phyloP scores from a whole-genome alignment of 2,797 vertebrate species.

The Octomys mimax region DNA sequence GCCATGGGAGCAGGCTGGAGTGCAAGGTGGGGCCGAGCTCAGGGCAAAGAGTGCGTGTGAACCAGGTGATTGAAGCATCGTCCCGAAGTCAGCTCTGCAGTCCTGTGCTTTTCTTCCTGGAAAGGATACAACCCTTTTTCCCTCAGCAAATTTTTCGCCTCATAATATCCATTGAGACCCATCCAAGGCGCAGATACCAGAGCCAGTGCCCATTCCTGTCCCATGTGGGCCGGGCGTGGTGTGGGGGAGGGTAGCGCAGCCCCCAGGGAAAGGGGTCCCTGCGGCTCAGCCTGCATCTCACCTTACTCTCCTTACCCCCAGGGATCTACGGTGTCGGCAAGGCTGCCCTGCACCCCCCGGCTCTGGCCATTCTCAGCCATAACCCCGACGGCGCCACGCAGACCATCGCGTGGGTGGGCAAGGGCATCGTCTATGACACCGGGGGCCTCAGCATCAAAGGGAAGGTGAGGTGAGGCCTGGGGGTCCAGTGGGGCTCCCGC shows the following conservation, averaged over 20 bases:
- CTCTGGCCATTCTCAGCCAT: constrained; percentile 96
- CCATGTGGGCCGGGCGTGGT: not conserved
- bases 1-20: not conserved
- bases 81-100: not conserved
- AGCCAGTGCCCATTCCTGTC: not conserved
- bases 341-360: constrained; percentile 95
- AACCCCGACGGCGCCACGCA: constrained; percentile 97
- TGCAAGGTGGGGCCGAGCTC: not conserved
- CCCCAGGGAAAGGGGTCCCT: not conserved
- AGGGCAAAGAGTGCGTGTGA: not conserved
- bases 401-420: constrained; percentile 99
- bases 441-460: constrained; percentile 99
- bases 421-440: constrained; percentile 99
- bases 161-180: not conserved
- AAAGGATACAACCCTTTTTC: not conserved
- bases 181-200: not conserved
- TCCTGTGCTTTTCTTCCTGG: constrained; percentile 44
- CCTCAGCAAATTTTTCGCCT: not conserved
- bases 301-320: constrained; percentile 70
- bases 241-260: fast-evolving
- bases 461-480: constrained; percentile 90
- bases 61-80: not conserved
- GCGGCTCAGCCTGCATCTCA: fast-evolving
- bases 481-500: not conserved
- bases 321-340: constrained; percentile 99